These are phyloP conservation scores for Polypterus senegalus DNA, from an alignment of 2,113 vertebrate species.

Conservation along the genomic window DNA sequence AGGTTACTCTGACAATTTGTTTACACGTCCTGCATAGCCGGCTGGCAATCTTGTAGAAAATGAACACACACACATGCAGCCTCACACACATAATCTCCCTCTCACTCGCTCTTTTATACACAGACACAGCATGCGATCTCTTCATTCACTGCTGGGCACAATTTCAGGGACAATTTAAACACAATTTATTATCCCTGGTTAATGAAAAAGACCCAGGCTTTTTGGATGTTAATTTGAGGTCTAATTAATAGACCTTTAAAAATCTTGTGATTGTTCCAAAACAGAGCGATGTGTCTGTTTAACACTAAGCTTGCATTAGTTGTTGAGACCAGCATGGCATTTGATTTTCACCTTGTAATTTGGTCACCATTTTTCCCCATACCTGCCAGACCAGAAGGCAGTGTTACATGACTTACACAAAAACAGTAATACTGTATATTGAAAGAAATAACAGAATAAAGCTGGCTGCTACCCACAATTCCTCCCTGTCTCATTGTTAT, in stretches of 20 bases:
- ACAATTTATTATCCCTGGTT: slow-evolving; percentile 97
- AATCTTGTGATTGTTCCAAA: slow-evolving; percentile 21
- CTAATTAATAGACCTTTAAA: slow-evolving; percentile 38
- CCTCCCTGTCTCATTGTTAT: too few species aligned
- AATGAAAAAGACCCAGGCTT: slow-evolving; percentile 52
- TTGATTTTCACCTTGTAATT: too few species aligned
- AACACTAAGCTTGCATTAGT: too few species aligned
- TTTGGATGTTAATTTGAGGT: slow-evolving; percentile 44
- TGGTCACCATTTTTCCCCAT: too few species aligned
- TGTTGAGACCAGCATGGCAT: too few species aligned
- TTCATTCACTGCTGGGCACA: slow-evolving; percentile 97
- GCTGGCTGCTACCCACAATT: too few species aligned
- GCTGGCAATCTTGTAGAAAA: slow-evolving; percentile 77
- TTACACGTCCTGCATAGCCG: slow-evolving; percentile 57
- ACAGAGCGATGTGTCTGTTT: slow-evolving; percentile 3
- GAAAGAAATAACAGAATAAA: too few species aligned
- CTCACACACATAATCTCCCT: slow-evolving; percentile 17
- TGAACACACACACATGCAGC: slow-evolving; percentile 45
- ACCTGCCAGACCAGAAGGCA: too few species aligned
- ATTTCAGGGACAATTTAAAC: slow-evolving; percentile 99
- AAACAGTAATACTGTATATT: too few species aligned
- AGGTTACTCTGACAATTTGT: slow-evolving; percentile 72
- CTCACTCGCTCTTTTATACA: slow-evolving; percentile 47
- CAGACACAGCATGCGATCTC: slow-evolving; percentile 84
- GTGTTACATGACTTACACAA: too few species aligned